Evolutionary conservation across 1,140 invertebrate species (phyloP).

Genomic region (Neotoxoptera formosana): DNA sequence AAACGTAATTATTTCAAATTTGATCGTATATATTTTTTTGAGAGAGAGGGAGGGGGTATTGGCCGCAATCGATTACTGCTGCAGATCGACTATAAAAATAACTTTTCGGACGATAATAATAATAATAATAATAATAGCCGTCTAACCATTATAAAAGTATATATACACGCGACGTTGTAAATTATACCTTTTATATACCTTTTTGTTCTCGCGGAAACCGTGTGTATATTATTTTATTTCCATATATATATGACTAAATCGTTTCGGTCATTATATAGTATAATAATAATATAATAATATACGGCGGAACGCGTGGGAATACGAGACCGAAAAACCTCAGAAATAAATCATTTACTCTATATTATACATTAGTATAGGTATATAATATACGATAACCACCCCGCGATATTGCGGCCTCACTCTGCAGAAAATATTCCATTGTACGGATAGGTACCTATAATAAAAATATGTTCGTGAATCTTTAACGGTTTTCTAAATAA

Average conservation of each 20-base stretch:
- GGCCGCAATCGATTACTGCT: background rate
- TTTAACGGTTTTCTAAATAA: constrained; percentile 16
- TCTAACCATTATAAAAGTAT: no score
- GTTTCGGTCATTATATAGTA: constrained; percentile 34
- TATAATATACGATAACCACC: background rate
- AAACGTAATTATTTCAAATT: no score
- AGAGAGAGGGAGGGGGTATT: background rate
- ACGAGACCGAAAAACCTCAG: background rate
- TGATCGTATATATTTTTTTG: no score
- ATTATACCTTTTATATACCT: background rate
- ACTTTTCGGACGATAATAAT: background rate
- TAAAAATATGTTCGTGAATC: background rate
- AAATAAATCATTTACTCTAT: constrained; percentile 24
- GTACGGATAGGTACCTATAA: background rate
- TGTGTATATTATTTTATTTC: background rate
- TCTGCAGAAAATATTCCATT: background rate
- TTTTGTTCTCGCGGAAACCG: background rate
- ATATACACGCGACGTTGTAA: background rate
- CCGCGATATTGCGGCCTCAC: background rate
- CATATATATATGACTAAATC: background rate
- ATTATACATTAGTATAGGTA: background rate
- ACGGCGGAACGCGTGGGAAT: background rate
- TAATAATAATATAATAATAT: constrained; percentile 21
- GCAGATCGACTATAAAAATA: background rate
- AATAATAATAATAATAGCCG: no score